Evolutionary conservation across 2,797 vertebrate species (phyloP).

Genomic region (Sebastes elongatus): DNA sequence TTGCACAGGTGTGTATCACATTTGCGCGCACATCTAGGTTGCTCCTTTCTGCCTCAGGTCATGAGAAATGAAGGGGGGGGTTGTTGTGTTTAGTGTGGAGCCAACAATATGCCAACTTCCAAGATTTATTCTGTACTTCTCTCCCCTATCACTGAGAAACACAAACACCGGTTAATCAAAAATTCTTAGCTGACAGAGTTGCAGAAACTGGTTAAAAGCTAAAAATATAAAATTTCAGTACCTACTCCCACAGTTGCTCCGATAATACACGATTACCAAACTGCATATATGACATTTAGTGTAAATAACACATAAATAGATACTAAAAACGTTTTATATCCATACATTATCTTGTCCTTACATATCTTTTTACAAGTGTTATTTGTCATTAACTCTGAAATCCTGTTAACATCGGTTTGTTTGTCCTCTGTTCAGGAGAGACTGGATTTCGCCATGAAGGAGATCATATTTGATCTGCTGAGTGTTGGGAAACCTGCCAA

Average conservation of each 20-base stretch:
- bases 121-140: not conserved
- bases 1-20: slow-evolving; percentile 89
- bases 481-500: slow-evolving; percentile 87
- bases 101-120: not conserved
- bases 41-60: not conserved
- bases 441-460: slow-evolving; percentile 89
- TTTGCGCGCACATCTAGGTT: not conserved
- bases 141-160: not conserved
- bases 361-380: too few relatives aligned
- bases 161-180: not conserved
- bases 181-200: not conserved
- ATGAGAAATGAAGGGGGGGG: not conserved
- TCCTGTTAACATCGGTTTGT: slow-evolving; percentile 24
- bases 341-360: not conserved
- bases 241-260: not conserved
- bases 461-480: slow-evolving; percentile 88
- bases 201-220: slow-evolving; percentile 5
- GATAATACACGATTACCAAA: not conserved
- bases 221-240: not conserved
- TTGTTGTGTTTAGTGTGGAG: not conserved
- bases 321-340: not conserved
- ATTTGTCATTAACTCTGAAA: slow-evolving; percentile 6
- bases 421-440: slow-evolving; percentile 78
- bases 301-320: not conserved
- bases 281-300: not conserved